These are phyloP conservation scores for Loris lydekkerianus DNA, from an alignment of 2,797 vertebrate genomes.

Conservation along the genomic window DNA sequence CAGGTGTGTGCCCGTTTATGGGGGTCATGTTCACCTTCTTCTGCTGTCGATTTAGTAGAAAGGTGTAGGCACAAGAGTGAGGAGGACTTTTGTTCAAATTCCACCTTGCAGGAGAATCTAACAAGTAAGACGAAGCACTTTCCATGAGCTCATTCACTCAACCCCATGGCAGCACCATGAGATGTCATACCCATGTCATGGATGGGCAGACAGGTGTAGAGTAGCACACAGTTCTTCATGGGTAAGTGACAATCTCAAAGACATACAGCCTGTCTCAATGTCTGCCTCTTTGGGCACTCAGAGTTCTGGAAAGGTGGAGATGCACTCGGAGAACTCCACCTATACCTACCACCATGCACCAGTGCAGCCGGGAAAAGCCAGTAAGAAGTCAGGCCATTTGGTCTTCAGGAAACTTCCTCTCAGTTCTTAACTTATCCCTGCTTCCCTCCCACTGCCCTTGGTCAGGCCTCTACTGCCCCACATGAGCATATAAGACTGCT, in stretches of 20 bases:
- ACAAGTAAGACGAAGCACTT: fast-evolving
- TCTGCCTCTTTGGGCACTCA: not conserved
- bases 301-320: not conserved
- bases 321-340: not conserved
- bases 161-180: fast-evolving
- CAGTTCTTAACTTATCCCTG: not conserved
- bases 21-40: not conserved
- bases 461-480: not conserved
- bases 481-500: not conserved
- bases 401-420: not conserved
- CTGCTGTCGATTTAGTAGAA: not conserved
- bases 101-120: fast-evolving
- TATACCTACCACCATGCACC: not conserved
- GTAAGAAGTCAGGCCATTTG: not conserved
- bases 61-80: not conserved
- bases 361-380: not conserved
- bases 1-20: not conserved
- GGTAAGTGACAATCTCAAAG: not conserved
- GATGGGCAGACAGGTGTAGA: not conserved
- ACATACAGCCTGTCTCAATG: not conserved
- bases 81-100: not conserved
- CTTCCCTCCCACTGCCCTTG: not conserved
- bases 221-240: not conserved
- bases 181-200: not conserved
- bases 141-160: fast-evolving